Evolutionary conservation across 2,797 vertebrate genomes (phyloP).

Genomic region (Peromyscus melanophrys): DNA sequence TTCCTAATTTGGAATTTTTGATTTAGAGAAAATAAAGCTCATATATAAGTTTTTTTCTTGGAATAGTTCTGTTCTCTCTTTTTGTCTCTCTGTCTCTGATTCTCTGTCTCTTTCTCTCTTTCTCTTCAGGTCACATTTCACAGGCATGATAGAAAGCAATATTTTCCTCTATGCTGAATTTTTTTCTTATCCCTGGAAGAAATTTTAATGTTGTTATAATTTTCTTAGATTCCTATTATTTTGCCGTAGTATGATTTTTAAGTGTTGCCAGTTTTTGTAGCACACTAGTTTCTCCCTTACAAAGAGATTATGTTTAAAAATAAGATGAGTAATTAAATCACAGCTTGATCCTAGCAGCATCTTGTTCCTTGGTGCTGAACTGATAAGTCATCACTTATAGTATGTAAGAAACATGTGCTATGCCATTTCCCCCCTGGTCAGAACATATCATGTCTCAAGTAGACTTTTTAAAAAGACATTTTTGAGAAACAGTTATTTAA

Average conservation of each 20-base stretch:
- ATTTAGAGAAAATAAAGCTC: conserved; percentile 62
- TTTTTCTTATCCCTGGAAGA: background rate
- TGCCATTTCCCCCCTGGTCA: background rate
- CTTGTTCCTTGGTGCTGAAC: conserved; percentile 28
- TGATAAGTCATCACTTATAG: background rate
- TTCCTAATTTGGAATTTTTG: conserved; percentile 42
- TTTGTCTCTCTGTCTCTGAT: too few relatives aligned
- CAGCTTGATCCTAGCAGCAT: background rate
- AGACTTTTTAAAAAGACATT: conserved; percentile 11
- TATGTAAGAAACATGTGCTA: background rate
- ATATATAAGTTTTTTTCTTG: conserved; percentile 10
- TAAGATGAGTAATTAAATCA: conserved; percentile 49
- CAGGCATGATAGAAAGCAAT: background rate
- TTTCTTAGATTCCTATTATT: conserved; percentile 28
- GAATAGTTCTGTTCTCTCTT: background rate
- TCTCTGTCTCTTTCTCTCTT: background rate
- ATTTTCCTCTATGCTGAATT: background rate
- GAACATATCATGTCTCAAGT: background rate
- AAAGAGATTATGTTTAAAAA: conserved; percentile 43
- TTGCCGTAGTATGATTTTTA: conserved; percentile 26
- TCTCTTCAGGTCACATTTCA: background rate
- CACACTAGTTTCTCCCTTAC: background rate
- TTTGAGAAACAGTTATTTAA: conserved; percentile 24
- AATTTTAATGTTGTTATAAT: conserved; percentile 28
- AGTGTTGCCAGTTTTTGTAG: background rate